Evolutionary conservation across 2,113 vertebrate genomes (phyloP), one percentile per base, ranked within the genome.

Genomic region (Copsychus sechellarum): DNA sequence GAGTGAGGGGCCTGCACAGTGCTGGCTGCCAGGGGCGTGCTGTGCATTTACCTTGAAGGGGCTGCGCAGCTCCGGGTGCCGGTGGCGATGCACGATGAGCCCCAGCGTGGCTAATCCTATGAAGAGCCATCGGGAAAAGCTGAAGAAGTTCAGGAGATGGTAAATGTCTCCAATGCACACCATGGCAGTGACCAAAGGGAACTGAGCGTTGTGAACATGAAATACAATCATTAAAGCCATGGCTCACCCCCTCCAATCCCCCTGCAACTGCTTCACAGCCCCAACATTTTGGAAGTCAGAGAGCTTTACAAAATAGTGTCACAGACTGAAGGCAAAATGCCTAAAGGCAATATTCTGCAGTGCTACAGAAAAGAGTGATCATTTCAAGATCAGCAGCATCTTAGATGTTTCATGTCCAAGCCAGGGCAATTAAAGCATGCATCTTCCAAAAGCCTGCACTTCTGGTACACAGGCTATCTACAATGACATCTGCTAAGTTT

Each of bases 61-160:
- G 74, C 99, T 98, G 12, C 91, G 97, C 76, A 98, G 96, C 62
- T 98, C 97, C 0, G 99, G 99, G 85, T 98, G 98, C n/a, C 98
- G 98, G 51, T 95, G 97, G 6, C 98, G 98, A 71, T 99, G 99
- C 88, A 99, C 86, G 12, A 99, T 98, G 93, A 99, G 97, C 40
- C 98, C 99, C 1, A 98, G 79, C 33, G 98, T 99, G 47, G 98
- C 97, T 76, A 99, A 50, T 48, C 98, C 99, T 85, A 99, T 98
- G 97, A 99, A 99, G 80, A 99, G 96, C 99, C 99, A 99, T 86
- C 98, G 98, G 36, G 98, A 97, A 82, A 99, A 99, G 74, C 99
- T 99, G 94, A 98, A 98, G 72, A 99, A 99, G 97, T 98, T 99
- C 96, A 99, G 77, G 14, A 99, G 98, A 50, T 98, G 97, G 93